Conservation (phyloP, 2,113 vertebrate species). For the Seriola quinqueradiata region DNA sequence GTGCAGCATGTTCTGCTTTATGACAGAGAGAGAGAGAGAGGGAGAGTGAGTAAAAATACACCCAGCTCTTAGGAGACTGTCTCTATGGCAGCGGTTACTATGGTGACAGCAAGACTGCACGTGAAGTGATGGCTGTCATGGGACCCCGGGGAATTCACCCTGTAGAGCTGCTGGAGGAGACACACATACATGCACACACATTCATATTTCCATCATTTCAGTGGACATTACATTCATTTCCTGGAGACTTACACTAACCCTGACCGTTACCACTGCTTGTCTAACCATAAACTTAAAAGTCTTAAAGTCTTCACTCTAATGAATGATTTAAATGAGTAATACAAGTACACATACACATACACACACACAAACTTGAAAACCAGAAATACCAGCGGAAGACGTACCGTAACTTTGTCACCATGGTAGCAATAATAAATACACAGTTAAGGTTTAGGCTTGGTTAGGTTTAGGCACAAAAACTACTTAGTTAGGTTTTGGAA, state of each 20-base stretch:
- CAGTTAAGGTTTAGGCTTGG: too few species aligned
- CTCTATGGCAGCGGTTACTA: conserved; percentile 80
- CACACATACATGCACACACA: not conserved
- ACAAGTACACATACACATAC: too few species aligned
- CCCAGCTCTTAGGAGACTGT: conserved; percentile 77
- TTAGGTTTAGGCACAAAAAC: too few species aligned
- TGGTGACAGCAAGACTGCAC: conserved; percentile 72
- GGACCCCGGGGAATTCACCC: conserved; percentile 66
- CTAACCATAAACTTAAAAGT: not conserved
- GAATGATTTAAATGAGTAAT: not conserved
- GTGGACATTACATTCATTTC: too few species aligned
- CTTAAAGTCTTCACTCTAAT: not conserved
- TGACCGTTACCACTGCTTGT: not conserved
- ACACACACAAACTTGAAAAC: too few species aligned
- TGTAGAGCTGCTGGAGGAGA: conserved; percentile 40
- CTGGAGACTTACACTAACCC: too few species aligned
- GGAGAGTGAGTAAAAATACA: conserved; percentile 78
- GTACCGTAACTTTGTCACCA: too few species aligned
- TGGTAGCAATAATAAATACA: too few species aligned
- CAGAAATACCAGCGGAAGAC: too few species aligned
- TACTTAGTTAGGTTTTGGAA: too few species aligned
- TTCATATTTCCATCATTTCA: too few species aligned
- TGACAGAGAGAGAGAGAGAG: conserved; percentile 54
- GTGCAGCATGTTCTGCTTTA: conserved; percentile 78
- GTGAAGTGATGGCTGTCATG: conserved; percentile 70